Evolutionary conservation across 2,888 invertebrate genomes (phyloP), one percentile per base, ranked within the genome.

Genomic region (Ectemnius continuus): DNA sequence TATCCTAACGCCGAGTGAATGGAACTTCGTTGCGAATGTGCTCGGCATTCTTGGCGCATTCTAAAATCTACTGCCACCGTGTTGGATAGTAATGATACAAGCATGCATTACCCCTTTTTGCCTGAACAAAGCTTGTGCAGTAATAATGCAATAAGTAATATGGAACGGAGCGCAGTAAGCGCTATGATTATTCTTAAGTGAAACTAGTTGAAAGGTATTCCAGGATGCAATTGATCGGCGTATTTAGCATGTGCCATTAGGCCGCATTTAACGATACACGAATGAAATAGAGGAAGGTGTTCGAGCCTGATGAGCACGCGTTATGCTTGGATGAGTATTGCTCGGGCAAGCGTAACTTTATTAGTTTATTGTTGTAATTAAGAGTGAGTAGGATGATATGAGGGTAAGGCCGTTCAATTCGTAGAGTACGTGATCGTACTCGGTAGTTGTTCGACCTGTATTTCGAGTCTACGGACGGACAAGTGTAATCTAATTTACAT

Each of bases 401-500:
- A 36, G 8, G 36, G 36, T 5, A 36, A 6, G 3, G 36, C 8
- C 1, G 36, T 11, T 36, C 36, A 11, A 36, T 36, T 11, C 23
- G 23, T 3, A 36, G 36, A 36, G 36, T 36, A 36, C 36, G 36
- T 36, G 36, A 36, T 36, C 8, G 36, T 36, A 36, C 36, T 36
- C 8, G 36, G 60, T 60, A 61, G 26, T 60, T 48, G 20, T 63
- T 48, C 52, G 58, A 20, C 56, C 58, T 8, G 45, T 56, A n/a
- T 26, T 48, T 28, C 18, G 46, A 26, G 23, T 45, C 20, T n/a
- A 60, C 16, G 23, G 46, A 5, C 20, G 28, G 46, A 5, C 11
- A 59, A 70, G 65, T 26, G 57, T 57, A 61, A 70, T 67, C 45
- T 59, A 46, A 71, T 75, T 75, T 75, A 45, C 67, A 76, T 71